Evolutionary conservation across 1,140 invertebrate genomes (phyloP).

Genomic region (Leptopilina boulardi): DNA sequence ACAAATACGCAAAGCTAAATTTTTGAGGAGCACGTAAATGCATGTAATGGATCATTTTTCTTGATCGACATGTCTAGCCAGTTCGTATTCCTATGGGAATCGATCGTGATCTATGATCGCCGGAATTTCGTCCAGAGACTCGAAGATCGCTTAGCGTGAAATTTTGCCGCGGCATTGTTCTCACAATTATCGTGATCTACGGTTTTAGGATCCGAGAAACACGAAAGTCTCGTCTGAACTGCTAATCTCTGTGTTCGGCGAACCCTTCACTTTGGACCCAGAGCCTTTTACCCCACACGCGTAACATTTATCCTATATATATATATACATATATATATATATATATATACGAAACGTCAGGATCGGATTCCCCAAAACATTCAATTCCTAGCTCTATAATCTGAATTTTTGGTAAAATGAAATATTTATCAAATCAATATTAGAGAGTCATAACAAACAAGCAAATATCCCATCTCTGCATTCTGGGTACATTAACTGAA

Average conservation of each 20-base stretch:
- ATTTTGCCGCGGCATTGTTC: slow-evolving; percentile 73
- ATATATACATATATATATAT: slow-evolving; percentile 28
- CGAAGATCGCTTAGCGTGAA: slow-evolving; percentile 67
- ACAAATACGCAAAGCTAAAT: too few species aligned
- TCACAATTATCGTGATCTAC: slow-evolving; percentile 77
- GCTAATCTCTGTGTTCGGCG: slow-evolving; percentile 72
- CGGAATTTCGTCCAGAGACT: slow-evolving; percentile 43
- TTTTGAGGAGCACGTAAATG: neutral
- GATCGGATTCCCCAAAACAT: slow-evolving; percentile 19
- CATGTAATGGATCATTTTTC: neutral
- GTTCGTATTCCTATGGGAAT: slow-evolving; percentile 34
- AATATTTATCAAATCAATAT: neutral
- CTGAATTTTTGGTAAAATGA: neutral
- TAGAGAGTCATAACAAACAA: neutral
- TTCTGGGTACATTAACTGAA: neutral
- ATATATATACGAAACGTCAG: slow-evolving; percentile 29
- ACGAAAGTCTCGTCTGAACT: slow-evolving; percentile 68
- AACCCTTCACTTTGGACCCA: slow-evolving; percentile 71
- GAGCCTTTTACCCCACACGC: slow-evolving; percentile 46
- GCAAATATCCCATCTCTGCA: neutral
- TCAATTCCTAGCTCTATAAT: neutral
- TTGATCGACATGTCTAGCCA: slow-evolving; percentile 27
- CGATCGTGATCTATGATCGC: slow-evolving; percentile 59
- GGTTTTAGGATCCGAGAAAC: slow-evolving; percentile 72
- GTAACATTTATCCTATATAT: slow-evolving; percentile 47